Conservation (phyloP, 2,888 invertebrate genomes). For the Dione juno region DNA sequence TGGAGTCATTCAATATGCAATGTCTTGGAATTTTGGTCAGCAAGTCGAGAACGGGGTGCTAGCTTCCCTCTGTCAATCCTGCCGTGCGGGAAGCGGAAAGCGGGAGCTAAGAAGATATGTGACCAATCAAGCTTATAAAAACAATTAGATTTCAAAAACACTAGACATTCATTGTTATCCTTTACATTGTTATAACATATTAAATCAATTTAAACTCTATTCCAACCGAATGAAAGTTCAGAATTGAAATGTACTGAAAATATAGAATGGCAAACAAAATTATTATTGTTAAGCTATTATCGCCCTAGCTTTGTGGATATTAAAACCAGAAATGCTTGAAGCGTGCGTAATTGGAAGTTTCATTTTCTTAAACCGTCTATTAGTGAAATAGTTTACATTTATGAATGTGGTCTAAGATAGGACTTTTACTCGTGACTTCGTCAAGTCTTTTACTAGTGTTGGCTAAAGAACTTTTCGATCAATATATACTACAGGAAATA, state of each 20-base stretch:
- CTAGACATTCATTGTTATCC: background rate
- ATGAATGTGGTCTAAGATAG: background rate
- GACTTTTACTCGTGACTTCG: background rate
- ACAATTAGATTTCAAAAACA: background rate
- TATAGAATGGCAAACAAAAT: slow-evolving; percentile 5
- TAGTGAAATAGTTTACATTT: slow-evolving; percentile 6
- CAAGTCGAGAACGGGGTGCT: no score
- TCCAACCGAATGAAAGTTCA: background rate
- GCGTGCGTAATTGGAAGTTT: slow-evolving; percentile 17
- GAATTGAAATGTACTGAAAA: background rate
- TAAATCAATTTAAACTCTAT: background rate
- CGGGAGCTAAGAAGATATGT: no score
- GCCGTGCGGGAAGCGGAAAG: no score
- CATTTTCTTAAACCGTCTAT: slow-evolving; percentile 2
- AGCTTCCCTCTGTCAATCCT: no score
- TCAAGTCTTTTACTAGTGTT: no score
- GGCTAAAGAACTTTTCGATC: no score
- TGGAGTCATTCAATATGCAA: no score
- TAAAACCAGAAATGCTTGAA: slow-evolving; percentile 20
- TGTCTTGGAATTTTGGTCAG: no score
- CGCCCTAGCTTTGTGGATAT: slow-evolving; percentile 1
- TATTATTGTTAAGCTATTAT: slow-evolving; percentile 20
- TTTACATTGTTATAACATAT: background rate
- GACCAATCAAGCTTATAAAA: no score
- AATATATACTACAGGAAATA: no score